Percentiles rank a stretch among this genome's conserved stretches.
Conservation (phyloP, 2,113 vertebrate species). For the Ploceus nigricollis region DNA sequence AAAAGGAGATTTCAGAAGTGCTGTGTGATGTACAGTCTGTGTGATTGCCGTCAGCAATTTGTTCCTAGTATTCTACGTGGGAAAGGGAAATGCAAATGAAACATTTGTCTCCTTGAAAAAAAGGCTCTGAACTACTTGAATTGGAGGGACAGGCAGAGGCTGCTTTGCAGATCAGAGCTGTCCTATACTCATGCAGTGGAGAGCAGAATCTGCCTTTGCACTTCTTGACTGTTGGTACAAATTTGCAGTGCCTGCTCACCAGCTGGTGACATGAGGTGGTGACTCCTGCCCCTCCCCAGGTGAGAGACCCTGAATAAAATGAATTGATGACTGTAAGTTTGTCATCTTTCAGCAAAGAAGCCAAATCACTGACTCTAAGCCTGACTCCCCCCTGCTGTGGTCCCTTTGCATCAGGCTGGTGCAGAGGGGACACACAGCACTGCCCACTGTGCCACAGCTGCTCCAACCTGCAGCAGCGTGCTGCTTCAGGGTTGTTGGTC, state of each 20-base stretch:
- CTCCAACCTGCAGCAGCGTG: neutral
- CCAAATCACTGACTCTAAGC: neutral
- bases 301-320: neutral
- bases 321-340: neutral
- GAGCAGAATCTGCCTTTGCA: neutral
- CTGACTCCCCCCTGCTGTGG: neutral
- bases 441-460: neutral
- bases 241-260: neutral
- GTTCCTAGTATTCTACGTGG: accelerated
- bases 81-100: conserved; percentile 10
- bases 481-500: neutral
- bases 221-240: neutral
- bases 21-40: neutral
- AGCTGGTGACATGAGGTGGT: neutral
- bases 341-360: neutral
- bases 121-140: neutral
- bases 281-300: neutral
- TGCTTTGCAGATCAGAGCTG: neutral
- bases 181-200: accelerated
- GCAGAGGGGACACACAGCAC: accelerated
- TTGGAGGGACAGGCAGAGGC: neutral
- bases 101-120: neutral
- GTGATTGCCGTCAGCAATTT: neutral
- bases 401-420: neutral
- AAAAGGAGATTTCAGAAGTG: neutral